Evolutionary conservation across 2,888 invertebrate species (phyloP), one percentile per base, ranked within the genome.

Genomic region (Andrena haemorrhoa): DNA sequence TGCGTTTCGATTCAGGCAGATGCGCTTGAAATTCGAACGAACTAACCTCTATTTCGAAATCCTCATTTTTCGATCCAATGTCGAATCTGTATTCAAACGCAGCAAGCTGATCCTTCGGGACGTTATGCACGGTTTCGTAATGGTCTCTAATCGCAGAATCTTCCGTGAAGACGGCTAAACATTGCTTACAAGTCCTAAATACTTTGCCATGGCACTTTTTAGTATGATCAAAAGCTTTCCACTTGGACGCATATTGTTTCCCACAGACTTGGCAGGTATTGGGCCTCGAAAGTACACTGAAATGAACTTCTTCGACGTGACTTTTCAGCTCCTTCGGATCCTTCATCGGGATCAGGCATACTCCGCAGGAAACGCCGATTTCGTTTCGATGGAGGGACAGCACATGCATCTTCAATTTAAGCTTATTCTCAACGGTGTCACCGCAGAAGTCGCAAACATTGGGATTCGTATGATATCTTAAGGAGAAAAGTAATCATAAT

Each of bases 401-500:
- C 4, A 95, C 94, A 88, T 95, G 95, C 95, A 95, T 95, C 85
- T 95, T 95, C 2, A 95, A 90, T 88, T 95, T 95, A 33, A 95
- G 94, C 84, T 95, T 95, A 79, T 95, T 95, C 10, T 95, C 95
- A 2, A 95, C 94, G 0, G 95, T 93, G 86, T 95, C 95, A 1
- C 95, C 95, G 84, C 95, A 95, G 86, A 95, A 95, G 82, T 95
- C 95, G 83, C 95, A 95, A 3, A 95, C 94, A 87, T 95, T 95
- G 0, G 94, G 94, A 35, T 93, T 94, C 23, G 88, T 89, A 56
- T 92, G 93, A 83, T 93, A 92, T 26, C 79, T 80, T 49, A 7
- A 53, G 53, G 31, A 20, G 10, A 35, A 16, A 16, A 47, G 23
- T 29, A 23, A 23, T 41, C 6, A 66, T 20, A 23, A 35, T 41